Percentiles rank a stretch among this genome's conserved stretches.
These are phyloP conservation scores for Rhinopomastus cyanomelas DNA, from an alignment of 2,113 vertebrate species.

Conservation along the genomic window DNA sequence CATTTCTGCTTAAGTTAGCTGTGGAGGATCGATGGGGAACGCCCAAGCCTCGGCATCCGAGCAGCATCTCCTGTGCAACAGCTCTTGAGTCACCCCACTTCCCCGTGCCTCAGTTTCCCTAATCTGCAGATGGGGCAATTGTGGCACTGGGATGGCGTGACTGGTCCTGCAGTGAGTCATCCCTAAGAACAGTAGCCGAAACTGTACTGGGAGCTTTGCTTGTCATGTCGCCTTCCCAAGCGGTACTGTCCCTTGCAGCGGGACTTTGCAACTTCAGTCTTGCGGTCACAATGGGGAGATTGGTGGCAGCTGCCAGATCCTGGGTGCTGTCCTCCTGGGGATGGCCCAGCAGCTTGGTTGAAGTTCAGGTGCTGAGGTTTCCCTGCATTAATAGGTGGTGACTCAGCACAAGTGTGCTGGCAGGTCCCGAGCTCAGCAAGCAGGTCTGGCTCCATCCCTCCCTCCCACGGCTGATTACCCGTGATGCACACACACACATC, in stretches of 20 bases:
- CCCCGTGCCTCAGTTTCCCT: slow-evolving; percentile 71
- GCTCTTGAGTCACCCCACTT: slow-evolving; percentile 63
- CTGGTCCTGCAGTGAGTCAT: slow-evolving; percentile 50
- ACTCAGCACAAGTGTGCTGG: slow-evolving; percentile 57
- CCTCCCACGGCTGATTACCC: slow-evolving; percentile 60
- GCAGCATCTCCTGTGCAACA: slow-evolving; percentile 61
- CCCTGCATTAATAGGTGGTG: slow-evolving; percentile 58
- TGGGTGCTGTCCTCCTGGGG: neutral
- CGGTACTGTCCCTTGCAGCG: rapidly evolving
- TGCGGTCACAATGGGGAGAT: neutral
- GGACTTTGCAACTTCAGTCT: neutral
- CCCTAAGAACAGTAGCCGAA: slow-evolving; percentile 4
- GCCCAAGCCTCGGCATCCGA: slow-evolving; percentile 57
- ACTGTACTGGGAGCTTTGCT: neutral
- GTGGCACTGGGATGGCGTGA: slow-evolving; percentile 42
- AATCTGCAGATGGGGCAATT: slow-evolving; percentile 66
- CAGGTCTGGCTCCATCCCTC: slow-evolving; percentile 70
- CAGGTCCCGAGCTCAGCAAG: slow-evolving; percentile 60
- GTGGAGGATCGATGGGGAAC: slow-evolving; percentile 61
- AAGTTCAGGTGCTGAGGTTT: slow-evolving; percentile 59
- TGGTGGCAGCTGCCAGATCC: neutral
- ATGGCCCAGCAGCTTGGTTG: neutral
- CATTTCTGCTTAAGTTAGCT: slow-evolving; percentile 66
- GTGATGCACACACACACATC: slow-evolving; percentile 30
- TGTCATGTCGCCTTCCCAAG: neutral